Percentiles rank a stretch among this genome's conserved stretches.
These are phyloP conservation scores for Carpatolechia fugitivella DNA, from an alignment of 2,888 invertebrate genomes.

Conservation along the genomic window DNA sequence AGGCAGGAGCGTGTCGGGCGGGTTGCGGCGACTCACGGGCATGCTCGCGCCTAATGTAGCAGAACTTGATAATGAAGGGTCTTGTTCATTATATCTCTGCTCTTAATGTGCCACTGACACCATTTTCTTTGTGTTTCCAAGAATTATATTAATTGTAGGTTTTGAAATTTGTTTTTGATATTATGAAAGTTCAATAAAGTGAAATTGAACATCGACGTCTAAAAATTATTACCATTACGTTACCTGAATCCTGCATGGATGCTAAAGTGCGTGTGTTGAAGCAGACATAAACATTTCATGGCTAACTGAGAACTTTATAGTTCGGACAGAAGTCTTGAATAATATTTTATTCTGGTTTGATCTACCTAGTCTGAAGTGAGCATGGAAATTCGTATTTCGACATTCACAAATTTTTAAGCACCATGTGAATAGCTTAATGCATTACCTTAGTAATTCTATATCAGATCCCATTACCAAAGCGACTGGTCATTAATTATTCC, in stretches of 20 bases:
- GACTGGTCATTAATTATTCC: slow-evolving; percentile 47
- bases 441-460: neutral
- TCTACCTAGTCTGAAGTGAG: neutral
- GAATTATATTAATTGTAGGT: neutral
- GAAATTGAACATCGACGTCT: too few relatives aligned
- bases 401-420: neutral
- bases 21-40: slow-evolving; percentile 23
- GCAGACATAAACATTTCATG: slow-evolving; percentile 1
- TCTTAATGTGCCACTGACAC: too few relatives aligned
- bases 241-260: neutral
- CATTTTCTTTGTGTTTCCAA: too few relatives aligned
- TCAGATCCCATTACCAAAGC: slow-evolving; percentile 6
- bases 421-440: too few relatives aligned
- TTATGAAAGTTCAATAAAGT: too few relatives aligned
- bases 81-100: slow-evolving; percentile 28
- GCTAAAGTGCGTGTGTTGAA: neutral
- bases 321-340: neutral
- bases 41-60: slow-evolving; percentile 44
- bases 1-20: neutral
- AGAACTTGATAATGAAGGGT: slow-evolving; percentile 46
- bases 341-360: neutral
- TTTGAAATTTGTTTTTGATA: too few relatives aligned
- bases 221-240: too few relatives aligned
- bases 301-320: neutral
- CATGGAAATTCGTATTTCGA: neutral